phyloP scores from a whole-genome alignment of 2,888 invertebrate genomes.

The Heterodera filipjevi region DNA sequence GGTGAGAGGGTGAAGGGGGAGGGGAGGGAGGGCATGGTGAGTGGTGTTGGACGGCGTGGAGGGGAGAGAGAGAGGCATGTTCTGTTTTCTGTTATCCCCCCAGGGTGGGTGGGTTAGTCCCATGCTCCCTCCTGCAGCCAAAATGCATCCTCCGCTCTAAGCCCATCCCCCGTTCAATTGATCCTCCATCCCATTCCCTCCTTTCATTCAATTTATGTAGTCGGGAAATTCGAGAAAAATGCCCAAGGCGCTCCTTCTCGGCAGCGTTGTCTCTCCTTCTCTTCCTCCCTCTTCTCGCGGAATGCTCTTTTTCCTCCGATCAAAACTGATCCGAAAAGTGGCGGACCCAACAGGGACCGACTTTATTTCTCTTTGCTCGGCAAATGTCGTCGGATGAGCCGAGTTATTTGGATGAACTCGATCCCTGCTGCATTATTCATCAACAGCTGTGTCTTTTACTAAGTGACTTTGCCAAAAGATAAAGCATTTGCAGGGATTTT shows the following conservation, averaged over 20 bases:
- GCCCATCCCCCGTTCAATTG: neutral
- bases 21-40: too few relatives aligned
- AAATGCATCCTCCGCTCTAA: neutral
- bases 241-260: neutral
- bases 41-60: too few relatives aligned
- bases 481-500: neutral
- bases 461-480: neutral
- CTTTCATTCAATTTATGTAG: neutral
- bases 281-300: neutral
- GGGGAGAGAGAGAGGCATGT: too few relatives aligned
- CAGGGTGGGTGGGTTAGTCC: neutral
- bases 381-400: constrained; percentile 1
- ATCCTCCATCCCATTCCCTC: neutral
- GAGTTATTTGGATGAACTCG: neutral
- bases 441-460: constrained; percentile 5
- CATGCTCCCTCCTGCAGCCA: neutral
- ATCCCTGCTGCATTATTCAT: neutral
- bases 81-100: neutral
- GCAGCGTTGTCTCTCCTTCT: neutral
- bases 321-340: neutral
- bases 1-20: too few relatives aligned
- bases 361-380: neutral
- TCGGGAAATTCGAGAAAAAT: neutral
- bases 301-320: neutral
- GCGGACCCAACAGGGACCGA: neutral